These are phyloP conservation scores for Leptopilina clavipes DNA, from an alignment of 1,140 invertebrate genomes.

Conservation along the genomic window DNA sequence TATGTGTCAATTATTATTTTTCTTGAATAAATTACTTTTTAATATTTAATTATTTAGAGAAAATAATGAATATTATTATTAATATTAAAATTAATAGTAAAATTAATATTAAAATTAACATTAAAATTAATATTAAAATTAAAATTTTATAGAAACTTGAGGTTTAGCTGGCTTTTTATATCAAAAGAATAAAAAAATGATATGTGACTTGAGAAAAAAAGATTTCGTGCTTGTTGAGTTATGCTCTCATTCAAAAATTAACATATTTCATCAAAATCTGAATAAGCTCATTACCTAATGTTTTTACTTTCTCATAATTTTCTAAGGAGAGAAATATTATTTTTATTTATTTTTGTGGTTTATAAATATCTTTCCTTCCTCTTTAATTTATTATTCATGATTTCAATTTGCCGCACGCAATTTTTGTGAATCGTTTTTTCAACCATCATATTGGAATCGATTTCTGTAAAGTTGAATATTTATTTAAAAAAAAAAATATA, in stretches of 20 bases:
- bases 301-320: neutral
- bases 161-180: slow-evolving; percentile 12
- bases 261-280: neutral
- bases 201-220: neutral
- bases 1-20: too few species aligned
- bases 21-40: too few species aligned
- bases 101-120: too few species aligned
- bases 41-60: too few species aligned
- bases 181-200: neutral
- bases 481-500: too few species aligned
- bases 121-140: neutral
- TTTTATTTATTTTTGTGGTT: neutral
- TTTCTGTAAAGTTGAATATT: neutral
- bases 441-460: neutral
- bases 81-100: neutral
- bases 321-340: neutral
- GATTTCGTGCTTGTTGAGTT: slow-evolving; percentile 26
- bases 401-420: slow-evolving; percentile 12
- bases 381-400: slow-evolving; percentile 19
- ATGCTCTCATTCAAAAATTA: neutral
- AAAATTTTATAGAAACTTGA: slow-evolving; percentile 3
- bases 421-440: neutral
- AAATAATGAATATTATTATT: too few species aligned
- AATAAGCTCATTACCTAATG: slow-evolving; percentile 6
- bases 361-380: slow-evolving; percentile 31